Evolutionary conservation across 2,888 invertebrate genomes (phyloP), one percentile per base, ranked within the genome.

Genomic region (Odontothrips loti): DNA sequence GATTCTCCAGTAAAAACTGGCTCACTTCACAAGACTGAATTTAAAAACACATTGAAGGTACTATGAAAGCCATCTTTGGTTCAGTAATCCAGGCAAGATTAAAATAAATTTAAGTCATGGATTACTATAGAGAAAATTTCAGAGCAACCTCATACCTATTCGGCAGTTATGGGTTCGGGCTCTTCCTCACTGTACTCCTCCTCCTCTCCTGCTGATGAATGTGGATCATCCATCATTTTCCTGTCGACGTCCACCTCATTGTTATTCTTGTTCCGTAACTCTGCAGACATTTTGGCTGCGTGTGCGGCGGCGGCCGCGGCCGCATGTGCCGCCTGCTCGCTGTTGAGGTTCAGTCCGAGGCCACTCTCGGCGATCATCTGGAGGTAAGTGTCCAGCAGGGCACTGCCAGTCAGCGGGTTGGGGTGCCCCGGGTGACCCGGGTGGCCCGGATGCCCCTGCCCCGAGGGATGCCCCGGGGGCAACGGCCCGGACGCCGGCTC

Each of bases 351-450:
- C 89, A 90, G 86, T 89, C 93, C 91, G 83, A 92, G 91, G 80
- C 94, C 92, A 86, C 94, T 95, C 87, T 96, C 95, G 2, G 95
- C 94, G 85, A 96, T 95, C 85, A 95, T 93, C 87, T 96, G 96
- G 83, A 96, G 90, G 87, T 96, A 96, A 20, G 96, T 96, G 87
- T 96, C 96, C 83, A 96, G 88, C 82, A 96, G 90, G 3, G 95
- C 94, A 8, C 94, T 94, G 79, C 94, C 91, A 80, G 93, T 91
- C 82, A 93, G 90, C 12, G 87, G 92, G 92, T 80, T 79, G 82
- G 80, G 82, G 83, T 79, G 84, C 84, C 75, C 84, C 84, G 80
- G 84, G 79, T 43, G 34, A 4, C 34, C 34, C 34, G 34, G 34
- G 34, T 43, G 34, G 34, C 34, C 34, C 34, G 34, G 34, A 6